These are phyloP conservation scores for Agapornis canus DNA, from an alignment of 2,797 vertebrate genomes.

Conservation along the genomic window DNA sequence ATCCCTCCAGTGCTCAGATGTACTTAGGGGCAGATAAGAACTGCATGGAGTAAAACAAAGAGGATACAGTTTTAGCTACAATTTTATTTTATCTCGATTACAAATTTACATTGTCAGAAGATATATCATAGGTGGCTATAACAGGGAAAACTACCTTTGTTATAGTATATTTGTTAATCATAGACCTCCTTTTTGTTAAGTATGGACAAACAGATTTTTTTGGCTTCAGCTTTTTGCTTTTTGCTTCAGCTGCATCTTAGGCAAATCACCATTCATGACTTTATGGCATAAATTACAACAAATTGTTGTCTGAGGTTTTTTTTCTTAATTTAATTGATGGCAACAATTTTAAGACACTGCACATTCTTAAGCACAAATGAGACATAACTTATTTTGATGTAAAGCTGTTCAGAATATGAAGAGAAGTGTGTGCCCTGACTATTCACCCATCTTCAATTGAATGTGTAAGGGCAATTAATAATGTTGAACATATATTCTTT, in stretches of 20 bases:
- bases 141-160: background rate
- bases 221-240: background rate
- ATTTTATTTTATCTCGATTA: background rate
- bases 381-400: background rate
- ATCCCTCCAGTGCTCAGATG: background rate
- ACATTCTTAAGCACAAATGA: background rate
- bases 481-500: background rate
- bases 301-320: background rate
- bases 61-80: background rate
- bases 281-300: background rate
- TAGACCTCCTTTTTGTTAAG: background rate
- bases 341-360: background rate
- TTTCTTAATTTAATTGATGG: background rate
- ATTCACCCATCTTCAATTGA: background rate
- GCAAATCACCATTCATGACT: background rate
- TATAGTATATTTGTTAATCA: background rate
- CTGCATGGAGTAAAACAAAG: background rate
- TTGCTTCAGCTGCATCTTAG: background rate
- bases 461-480: background rate
- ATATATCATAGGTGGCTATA: background rate
- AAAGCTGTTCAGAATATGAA: background rate
- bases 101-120: background rate
- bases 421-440: background rate
- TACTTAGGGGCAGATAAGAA: background rate
- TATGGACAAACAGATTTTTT: background rate